Evolutionary conservation across 2,888 invertebrate genomes (phyloP), one percentile per base, ranked within the genome.

Genomic region (Cosmia pyralina): DNA sequence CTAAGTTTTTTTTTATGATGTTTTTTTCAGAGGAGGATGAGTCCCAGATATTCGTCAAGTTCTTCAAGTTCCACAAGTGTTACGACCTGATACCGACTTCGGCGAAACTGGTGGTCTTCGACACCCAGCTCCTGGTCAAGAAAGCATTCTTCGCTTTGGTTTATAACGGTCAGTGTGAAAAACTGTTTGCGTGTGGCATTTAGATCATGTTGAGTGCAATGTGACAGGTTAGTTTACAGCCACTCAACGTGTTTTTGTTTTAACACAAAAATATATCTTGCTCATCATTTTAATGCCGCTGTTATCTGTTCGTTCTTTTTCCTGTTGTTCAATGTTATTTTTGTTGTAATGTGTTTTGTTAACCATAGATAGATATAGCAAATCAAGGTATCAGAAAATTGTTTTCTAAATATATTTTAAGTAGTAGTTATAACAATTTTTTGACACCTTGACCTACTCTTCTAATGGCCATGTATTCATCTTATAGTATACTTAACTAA

Each of bases 41-140:
- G 96, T 98, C 98, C 92, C 98, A 99, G 96, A 99, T 99, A 92
- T 99, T 99, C 96, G 99, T 99, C 89, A 99, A 99, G 95, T 99
- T 99, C 97, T 99, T 99, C 98, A 99, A 99, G 96, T 99, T 99
- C 96, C 99, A 99, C 97, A 99, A 99, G 96, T 99, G 99, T 96
- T 99, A 99, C 96, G 99, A 99, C 97, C 97, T 99, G 95, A 99
- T 99, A 93, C 99, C 99, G 79, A 99, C 99, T 78, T 99, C 99
- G 90, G 99, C 99, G 87, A 99, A 99, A 96, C 97, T 99, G 93
- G 99, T 99, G 86, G 99, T 99, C 79, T 99, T 99, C 95, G 99
- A 99, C 96, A 99, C 99, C 62, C 98, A 99, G 94, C 97, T 99
- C 79, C 98, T 99, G 87, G 99, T 99, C 84, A 99, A 99, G 96